Evolutionary conservation across 1,140 invertebrate species (phyloP).

Genomic region (Drosophila bocqueti): DNA sequence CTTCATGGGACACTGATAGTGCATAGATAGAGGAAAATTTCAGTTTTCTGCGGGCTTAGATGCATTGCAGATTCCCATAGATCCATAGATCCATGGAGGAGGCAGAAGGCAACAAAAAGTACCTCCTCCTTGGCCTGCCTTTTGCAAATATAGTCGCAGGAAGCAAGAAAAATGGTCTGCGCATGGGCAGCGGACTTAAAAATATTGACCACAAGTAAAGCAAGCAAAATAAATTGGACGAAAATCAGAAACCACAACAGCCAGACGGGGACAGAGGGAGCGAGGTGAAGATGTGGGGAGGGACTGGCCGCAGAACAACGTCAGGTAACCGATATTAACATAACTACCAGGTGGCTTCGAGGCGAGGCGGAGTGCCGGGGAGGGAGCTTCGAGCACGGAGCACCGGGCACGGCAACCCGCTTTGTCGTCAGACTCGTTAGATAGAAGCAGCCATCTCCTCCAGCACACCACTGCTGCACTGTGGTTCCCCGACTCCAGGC

Average conservation of each 20-base stretch:
- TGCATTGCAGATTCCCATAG: slow-evolving; percentile 43
- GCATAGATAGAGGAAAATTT: slow-evolving; percentile 38
- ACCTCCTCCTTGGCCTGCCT: slow-evolving; percentile 8
- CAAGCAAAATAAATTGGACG: slow-evolving; percentile 55
- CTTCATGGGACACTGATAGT: slow-evolving; percentile 51
- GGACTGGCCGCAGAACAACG: slow-evolving; percentile 32
- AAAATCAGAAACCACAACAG: slow-evolving; percentile 48
- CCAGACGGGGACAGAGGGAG: background rate
- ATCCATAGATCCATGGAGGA: slow-evolving; percentile 15
- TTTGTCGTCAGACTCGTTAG: slow-evolving; percentile 76
- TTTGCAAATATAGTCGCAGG: slow-evolving; percentile 41
- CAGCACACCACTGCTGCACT: slow-evolving; percentile 14
- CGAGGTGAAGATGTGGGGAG: background rate
- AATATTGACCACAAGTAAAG: slow-evolving; percentile 52
- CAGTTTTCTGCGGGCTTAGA: slow-evolving; percentile 35
- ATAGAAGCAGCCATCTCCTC: slow-evolving; percentile 62
- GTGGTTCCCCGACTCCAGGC: slow-evolving; percentile 10
- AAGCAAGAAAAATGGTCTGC: slow-evolving; percentile 48
- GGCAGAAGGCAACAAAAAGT: background rate
- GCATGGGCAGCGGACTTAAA: slow-evolving; percentile 37
- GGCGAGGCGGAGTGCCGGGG: slow-evolving; percentile 11
- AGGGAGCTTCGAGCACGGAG: slow-evolving; percentile 18
- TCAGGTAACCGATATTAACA: slow-evolving; percentile 71
- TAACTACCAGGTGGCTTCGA: slow-evolving; percentile 61
- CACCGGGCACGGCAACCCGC: slow-evolving; percentile 56